Percentiles rank a stretch among this genome's conserved stretches.
Conservation (phyloP, 1,140 invertebrate species). For the Pissodes strobi region DNA sequence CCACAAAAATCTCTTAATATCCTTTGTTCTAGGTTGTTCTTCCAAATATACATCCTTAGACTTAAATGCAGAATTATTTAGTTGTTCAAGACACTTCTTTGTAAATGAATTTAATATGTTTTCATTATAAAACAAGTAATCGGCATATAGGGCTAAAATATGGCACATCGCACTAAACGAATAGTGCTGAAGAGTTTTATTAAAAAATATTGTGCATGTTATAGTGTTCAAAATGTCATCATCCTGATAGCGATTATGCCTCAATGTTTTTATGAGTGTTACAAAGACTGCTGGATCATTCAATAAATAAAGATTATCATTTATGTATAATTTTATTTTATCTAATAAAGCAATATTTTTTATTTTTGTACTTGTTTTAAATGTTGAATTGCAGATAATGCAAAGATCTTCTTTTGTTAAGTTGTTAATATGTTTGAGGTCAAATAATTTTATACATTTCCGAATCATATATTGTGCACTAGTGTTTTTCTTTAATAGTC, state of each 20-base stretch:
- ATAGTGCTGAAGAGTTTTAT: slow-evolving; percentile 49
- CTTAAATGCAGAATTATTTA: slow-evolving; percentile 32
- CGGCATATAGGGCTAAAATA: slow-evolving; percentile 52
- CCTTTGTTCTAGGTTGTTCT: slow-evolving; percentile 47
- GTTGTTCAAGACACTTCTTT: slow-evolving; percentile 35
- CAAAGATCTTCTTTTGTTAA: slow-evolving; percentile 48
- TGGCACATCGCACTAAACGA: slow-evolving; percentile 50
- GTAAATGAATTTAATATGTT: slow-evolving; percentile 44
- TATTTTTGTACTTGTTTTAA: slow-evolving; percentile 53
- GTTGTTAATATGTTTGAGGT: slow-evolving; percentile 35
- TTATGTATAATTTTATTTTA: slow-evolving; percentile 42
- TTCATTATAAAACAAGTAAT: slow-evolving; percentile 52
- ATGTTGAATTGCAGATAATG: slow-evolving; percentile 52
- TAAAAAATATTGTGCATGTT: slow-evolving; percentile 51
- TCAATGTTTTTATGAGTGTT: slow-evolving; percentile 51
- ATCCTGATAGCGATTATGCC: slow-evolving; percentile 51
- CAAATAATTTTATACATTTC: slow-evolving; percentile 43
- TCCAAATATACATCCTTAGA: slow-evolving; percentile 36
- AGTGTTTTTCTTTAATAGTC: slow-evolving; percentile 46
- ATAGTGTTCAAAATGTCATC: slow-evolving; percentile 52
- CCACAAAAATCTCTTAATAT: slow-evolving; percentile 53
- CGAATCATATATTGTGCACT: slow-evolving; percentile 41
- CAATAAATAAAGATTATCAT: slow-evolving; percentile 49
- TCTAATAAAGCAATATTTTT: slow-evolving; percentile 41
- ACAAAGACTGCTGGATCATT: slow-evolving; percentile 50